Evolutionary conservation across 2,888 invertebrate genomes (phyloP), one percentile per base, ranked within the genome.

Genomic region (Rhyacophila evoluta): DNA sequence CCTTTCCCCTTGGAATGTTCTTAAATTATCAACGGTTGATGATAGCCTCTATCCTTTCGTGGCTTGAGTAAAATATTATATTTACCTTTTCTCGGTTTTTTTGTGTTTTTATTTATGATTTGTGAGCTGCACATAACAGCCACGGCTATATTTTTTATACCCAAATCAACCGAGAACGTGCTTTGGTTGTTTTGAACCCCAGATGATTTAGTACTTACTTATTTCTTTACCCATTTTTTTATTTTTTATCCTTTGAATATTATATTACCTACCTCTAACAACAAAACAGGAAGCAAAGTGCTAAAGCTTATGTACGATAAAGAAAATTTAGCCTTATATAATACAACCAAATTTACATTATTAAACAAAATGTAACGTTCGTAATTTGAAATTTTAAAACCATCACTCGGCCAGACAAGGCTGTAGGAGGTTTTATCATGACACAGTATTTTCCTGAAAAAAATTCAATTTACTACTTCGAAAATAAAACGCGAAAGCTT

Each of bases 71-170:
- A 55, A 55, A 55, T 55, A 55, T 55, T 55, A 55, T 25, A 55
- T 55, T 55, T 55, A 55, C 55, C 55, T 55, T 55, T 55, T 19
- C 10, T 19, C 55, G 19, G 15, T 12, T 55, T 55, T 55, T 38
- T 38, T 55, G 15, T 55, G 55, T 55, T 12, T 55, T 55, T 55
- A 55, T 55, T 55, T 55, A 55, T 55, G 55, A 55, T 55, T 55
- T 55, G 55, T 55, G 19, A 10, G 55, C 19, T 55, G 15, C 55
- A 10, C 55, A 55, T 19, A 41, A 41, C 41, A 19, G 55, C 25
- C 55, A 2, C 19, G 55, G 19, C 19, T 8, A 55, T 55, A 55
- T 55, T 55, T 55, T 55, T 55, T 55, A 55, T 55, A 55, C 55
- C 55, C 55, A 55, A 55, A 55, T 55, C 55, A 55, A 25, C 55